Evolutionary conservation across 2,113 vertebrate genomes (phyloP).

Genomic region (Climacteris rufus): DNA sequence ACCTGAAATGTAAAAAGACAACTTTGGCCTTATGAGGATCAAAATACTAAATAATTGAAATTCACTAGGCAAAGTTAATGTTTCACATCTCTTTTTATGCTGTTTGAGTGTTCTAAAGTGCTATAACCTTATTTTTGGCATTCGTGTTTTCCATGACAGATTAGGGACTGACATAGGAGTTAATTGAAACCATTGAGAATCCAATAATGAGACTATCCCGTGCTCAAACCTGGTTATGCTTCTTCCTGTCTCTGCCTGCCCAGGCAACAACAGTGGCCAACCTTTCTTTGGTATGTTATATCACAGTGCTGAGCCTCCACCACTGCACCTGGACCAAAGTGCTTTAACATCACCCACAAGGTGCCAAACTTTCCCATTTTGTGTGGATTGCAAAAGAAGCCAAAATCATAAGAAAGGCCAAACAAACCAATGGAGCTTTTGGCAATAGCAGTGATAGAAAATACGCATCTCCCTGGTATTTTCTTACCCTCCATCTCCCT

Average conservation of each 20-base stretch:
- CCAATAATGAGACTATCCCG: not conserved
- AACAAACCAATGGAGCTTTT: not conserved
- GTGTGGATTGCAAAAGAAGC: accelerated
- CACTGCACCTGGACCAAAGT: not conserved
- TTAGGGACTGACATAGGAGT: not conserved
- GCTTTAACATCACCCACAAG: not conserved
- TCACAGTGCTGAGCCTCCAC: not conserved
- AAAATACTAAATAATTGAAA: not conserved
- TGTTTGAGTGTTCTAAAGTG: not conserved
- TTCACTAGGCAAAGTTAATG: not conserved
- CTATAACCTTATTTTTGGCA: not conserved
- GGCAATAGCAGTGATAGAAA: not conserved
- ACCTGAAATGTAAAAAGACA: not conserved
- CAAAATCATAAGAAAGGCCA: not conserved
- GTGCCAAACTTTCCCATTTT: accelerated
- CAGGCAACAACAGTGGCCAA: accelerated
- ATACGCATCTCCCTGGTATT: not conserved
- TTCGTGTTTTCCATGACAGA: not conserved
- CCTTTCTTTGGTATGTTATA: not conserved
- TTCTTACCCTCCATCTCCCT: not conserved
- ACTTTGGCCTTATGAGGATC: not conserved
- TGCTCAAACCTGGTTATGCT: not conserved
- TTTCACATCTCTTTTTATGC: not conserved
- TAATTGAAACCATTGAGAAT: not conserved
- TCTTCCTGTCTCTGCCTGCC: not conserved